Base-by-base conservation (phyloP, 1,140 invertebrate genomes). In the Scaptomyza pallida region DNA sequence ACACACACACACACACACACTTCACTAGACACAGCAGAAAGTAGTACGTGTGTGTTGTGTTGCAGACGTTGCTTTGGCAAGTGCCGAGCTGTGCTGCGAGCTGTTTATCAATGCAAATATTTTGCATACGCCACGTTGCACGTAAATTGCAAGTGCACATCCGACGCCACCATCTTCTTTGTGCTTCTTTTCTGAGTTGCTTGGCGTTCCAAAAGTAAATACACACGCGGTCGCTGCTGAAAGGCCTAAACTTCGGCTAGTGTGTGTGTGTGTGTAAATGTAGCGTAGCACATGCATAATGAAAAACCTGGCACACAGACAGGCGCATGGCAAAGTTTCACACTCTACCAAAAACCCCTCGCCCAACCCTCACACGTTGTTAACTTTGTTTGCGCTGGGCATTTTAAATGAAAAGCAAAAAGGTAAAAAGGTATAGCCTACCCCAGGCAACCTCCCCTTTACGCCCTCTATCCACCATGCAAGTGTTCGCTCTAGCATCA, bases 91-190 rank as follows among this genome's bases (percentile, higher is more conserved):
- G 26, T 30, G 26, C 26, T 73, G 72, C 50, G 56, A 73, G 81
- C 81, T 86, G 81, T 86, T 86, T 86, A 86, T 86, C 81, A 86
- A 86, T 86, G 81, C 81, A 86, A 86, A 86, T 86, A 86, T 86
- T 86, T 86, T 81, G 82, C 82, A 86, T 88, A 78, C 81, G 82
- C 81, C 82, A 88, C 81, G 81, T 88, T 88, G 82, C 55, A 88
- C 74, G 82, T 78, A 85, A 88, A 86, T 81, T 88, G 77, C 81
- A 86, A 86, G 78, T 88, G 81, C 79, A 81, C 82, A 86, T 81
- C 82, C 77, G 62, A 33, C 41, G 68, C 55, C 62, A 59, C n/a
- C n/a, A n/a, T 54, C 47, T 55, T 80, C 76, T 77, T 77, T 86
- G 56, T 78, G 47, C 13, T 45, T 5, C 30, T 57, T 37, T 55